A percentile compares a stretch with the other conserved stretches of the same genome.
phyloP scores from a whole-genome alignment of 1,140 invertebrate species.

The Leptinotarsa defecta region DNA sequence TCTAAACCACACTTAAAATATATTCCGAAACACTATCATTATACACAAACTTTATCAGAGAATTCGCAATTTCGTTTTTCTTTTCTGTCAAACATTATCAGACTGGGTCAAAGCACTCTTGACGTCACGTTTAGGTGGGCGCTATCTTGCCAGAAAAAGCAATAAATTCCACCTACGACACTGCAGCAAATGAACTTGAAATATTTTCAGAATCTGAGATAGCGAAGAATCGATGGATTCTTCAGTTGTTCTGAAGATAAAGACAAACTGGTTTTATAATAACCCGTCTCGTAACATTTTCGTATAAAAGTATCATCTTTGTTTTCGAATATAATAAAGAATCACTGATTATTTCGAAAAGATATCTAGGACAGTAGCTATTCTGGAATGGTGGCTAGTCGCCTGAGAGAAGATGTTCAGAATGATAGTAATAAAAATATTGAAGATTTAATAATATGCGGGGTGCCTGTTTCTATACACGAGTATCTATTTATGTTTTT shows the following conservation, averaged over 20 bases:
- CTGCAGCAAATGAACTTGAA: conserved; percentile 2
- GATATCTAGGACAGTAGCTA: conserved; percentile 24
- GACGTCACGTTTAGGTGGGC: neutral
- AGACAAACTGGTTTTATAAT: conserved; percentile 2
- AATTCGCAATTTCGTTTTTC: neutral
- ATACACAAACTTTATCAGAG: neutral
- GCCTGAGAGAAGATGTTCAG: neutral
- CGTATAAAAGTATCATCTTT: neutral
- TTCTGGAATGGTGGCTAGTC: conserved; percentile 4
- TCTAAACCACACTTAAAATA: no score
- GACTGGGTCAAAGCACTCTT: conserved; percentile 1
- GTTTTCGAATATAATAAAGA: neutral
- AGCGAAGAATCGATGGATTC: neutral
- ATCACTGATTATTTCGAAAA: conserved; percentile 11
- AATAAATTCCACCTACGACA: conserved; percentile 1
- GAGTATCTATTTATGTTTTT: neutral
- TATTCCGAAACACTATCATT: neutral
- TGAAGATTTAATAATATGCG: conserved; percentile 19
- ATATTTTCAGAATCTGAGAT: neutral
- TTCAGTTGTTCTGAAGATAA: neutral
- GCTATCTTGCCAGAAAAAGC: neutral
- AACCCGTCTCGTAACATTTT: neutral
- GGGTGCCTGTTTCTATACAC: neutral
- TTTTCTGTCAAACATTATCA: neutral
- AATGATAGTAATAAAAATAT: conserved; percentile 4